These are phyloP conservation scores for Drosophila ezoana DNA, from an alignment of 2,888 invertebrate genomes.

Conservation along the genomic window DNA sequence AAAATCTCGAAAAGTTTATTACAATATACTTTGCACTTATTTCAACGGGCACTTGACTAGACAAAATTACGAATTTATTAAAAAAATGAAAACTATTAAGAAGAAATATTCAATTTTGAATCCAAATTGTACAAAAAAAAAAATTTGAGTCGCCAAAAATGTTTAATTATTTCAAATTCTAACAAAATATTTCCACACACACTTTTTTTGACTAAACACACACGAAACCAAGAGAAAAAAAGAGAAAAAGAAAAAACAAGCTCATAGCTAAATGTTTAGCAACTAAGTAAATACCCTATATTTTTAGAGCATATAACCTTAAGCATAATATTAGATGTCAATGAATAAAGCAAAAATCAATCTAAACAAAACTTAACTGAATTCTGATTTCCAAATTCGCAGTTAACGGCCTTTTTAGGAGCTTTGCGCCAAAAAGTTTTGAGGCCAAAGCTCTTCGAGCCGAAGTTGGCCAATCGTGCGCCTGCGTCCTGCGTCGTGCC, in stretches of 20 bases:
- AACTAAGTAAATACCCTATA: constrained; percentile 58
- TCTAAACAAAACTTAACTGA: constrained; percentile 8
- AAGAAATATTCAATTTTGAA: constrained; percentile 5
- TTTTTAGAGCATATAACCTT: constrained; percentile 74
- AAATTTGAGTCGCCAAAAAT: constrained; percentile 7
- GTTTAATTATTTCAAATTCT: constrained; percentile 32
- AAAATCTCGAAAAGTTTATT: constrained; percentile 46
- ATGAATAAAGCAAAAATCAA: constrained; percentile 54
- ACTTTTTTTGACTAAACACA: constrained; percentile 47
- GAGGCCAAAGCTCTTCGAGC: not conserved
- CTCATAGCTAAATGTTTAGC: constrained; percentile 58
- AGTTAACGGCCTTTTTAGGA: constrained; percentile 29
- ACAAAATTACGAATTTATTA: constrained; percentile 61
- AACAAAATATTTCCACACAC: too few relatives aligned
- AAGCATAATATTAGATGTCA: constrained; percentile 68
- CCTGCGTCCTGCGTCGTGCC: constrained; percentile 28
- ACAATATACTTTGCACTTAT: constrained; percentile 68
- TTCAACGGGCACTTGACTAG: constrained; percentile 60
- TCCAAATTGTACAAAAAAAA: constrained; percentile 48
- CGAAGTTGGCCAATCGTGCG: constrained; percentile 18
- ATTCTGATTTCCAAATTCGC: constrained; percentile 1
- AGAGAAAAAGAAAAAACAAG: constrained; percentile 10
- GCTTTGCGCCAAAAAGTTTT: constrained; percentile 20
- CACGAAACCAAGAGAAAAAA: constrained; percentile 10
- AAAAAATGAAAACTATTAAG: constrained; percentile 27